Evolutionary conservation across 2,888 invertebrate genomes (phyloP), one percentile per base, ranked within the genome.

Genomic region (Deilephila elpenor): DNA sequence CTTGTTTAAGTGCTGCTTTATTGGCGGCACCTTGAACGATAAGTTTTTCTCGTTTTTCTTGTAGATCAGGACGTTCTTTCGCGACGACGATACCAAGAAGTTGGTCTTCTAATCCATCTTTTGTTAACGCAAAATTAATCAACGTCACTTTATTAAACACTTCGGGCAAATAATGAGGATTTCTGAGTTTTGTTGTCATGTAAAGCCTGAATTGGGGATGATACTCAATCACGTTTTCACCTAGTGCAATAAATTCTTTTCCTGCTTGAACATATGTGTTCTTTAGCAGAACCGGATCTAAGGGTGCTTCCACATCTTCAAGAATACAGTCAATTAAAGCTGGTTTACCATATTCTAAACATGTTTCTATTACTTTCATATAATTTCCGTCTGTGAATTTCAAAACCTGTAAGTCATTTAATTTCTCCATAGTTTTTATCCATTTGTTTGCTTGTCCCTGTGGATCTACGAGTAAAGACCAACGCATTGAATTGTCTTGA

Each of bases 121-220:
- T 95, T 1, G 98, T 98, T 71, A 98, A 95, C 74, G 97, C 97
- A 92, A 98, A 98, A 90, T 98, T 98, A 51, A 98, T 96, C 60
- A 98, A 91, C 0, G 97, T 97, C 0, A 98, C 97, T 92, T 97
- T 97, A 82, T 97, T 97, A 79, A 97, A 97, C 1, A 97, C 95
- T 93, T 98, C 98, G 0, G 98, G 98, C 73, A 97, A 94, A 89
- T 97, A 98, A 92, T 98, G 97, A 0, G 98, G 98, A 91, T 98
- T 98, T 75, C 97, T 95, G 67, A 97, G 90, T 87, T 97, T 97
- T 2, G 98, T 97, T 2, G 98, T 98, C 91, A 98, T 96, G 87
- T 98, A 98, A 74, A 98, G 93, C 78, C 96, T 95, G 88, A 98
- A 98, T 85, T 96, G 95, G 64, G 95, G 94, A 88, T 96, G 96